phyloP scores from a whole-genome alignment of 30 jellyfish, hydroid and myxozoan genomes.

The Pelagia noctiluca region DNA sequence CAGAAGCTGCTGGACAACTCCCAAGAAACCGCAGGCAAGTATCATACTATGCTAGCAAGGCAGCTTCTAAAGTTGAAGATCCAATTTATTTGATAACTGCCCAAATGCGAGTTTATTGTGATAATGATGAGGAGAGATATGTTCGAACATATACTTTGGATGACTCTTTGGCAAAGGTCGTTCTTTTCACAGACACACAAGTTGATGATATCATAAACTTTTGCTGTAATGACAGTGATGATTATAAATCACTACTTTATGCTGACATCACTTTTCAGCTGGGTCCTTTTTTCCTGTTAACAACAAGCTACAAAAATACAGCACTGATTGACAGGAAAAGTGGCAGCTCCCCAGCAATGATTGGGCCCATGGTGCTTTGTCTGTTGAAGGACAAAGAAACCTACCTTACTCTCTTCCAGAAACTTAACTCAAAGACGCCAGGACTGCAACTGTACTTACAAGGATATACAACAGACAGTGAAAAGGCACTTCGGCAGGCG shows the following conservation, averaged over 20 bases:
- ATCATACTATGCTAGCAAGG: background rate
- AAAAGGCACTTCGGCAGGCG: background rate
- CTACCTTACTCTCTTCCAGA: slow-evolving; percentile 21
- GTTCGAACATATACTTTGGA: slow-evolving; percentile 18
- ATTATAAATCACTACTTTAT: background rate
- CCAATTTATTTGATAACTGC: slow-evolving; percentile 6
- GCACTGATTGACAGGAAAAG: background rate
- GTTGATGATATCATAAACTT: slow-evolving; percentile 2
- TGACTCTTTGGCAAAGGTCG: background rate
- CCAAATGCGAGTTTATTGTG: slow-evolving; percentile 12
- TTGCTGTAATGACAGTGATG: background rate
- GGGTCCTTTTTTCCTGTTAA: slow-evolving; percentile 26
- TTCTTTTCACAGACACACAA: background rate
- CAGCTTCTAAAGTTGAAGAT: slow-evolving; percentile 1
- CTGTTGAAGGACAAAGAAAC: slow-evolving; percentile 38
- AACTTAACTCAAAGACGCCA: background rate
- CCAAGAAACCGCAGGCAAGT: slow-evolving; percentile 32
- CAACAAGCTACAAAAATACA: slow-evolving; percentile 11
- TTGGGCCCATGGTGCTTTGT: slow-evolving; percentile 45
- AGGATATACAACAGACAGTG: slow-evolving; percentile 14
- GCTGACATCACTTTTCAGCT: slow-evolving; percentile 20
- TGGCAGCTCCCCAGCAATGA: slow-evolving; percentile 28
- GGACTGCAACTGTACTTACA: slow-evolving; percentile 16
- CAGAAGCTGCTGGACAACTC: slow-evolving; percentile 18
- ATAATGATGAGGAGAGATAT: slow-evolving; percentile 1